Conservation (phyloP, 2,797 vertebrate genomes). For the Nyctibius grandis region DNA sequence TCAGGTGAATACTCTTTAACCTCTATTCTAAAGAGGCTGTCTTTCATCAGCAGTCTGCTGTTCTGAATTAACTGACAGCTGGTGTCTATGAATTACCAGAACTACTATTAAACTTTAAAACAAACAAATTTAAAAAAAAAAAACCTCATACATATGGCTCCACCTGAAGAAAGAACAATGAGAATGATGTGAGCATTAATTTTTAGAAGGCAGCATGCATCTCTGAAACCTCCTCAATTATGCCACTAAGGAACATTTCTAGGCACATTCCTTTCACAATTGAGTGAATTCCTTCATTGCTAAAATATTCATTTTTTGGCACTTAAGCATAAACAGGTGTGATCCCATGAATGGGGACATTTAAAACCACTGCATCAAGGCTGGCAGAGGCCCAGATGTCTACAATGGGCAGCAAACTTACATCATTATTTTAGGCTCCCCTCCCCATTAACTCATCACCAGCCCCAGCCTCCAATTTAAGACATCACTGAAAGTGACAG, state of each 20-base stretch:
- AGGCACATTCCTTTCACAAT: slow-evolving; percentile 32
- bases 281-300: slow-evolving; percentile 20
- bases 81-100: not conserved
- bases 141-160: not conserved
- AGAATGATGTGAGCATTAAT: not conserved
- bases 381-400: not conserved
- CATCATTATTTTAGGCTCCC: not conserved
- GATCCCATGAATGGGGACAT: slow-evolving; percentile 22
- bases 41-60: not conserved
- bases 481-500: not conserved
- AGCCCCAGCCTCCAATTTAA: not conserved
- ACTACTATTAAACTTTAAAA: not conserved
- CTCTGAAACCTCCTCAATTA: not conserved
- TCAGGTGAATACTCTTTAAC: not conserved
- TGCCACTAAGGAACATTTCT: not conserved
- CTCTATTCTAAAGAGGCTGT: not conserved
- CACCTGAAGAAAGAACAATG: not conserved
- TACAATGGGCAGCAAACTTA: not conserved
- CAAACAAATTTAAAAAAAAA: not conserved
- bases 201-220: not conserved
- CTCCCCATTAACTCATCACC: not conserved
- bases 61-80: slow-evolving; percentile 15
- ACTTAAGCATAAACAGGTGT: slow-evolving; percentile 33
- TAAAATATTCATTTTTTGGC: slow-evolving; percentile 36
- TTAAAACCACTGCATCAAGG: slow-evolving; percentile 4